Conservation (phyloP, 2,888 invertebrate genomes). For the Ptilodon capucinus region DNA sequence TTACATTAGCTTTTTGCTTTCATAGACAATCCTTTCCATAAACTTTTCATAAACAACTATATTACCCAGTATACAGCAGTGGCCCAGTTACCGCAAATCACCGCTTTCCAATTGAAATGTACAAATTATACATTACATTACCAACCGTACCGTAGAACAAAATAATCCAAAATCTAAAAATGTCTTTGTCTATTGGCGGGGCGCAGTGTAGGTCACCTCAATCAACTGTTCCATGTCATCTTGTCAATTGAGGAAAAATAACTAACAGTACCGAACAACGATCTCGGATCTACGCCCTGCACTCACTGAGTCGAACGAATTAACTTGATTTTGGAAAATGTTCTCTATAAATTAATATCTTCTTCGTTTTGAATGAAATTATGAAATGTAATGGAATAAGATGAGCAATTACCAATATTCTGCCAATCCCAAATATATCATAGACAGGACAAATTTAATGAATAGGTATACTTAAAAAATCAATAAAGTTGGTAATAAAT, state of each 20-base stretch:
- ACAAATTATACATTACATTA: constrained; percentile 49
- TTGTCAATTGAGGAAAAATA: constrained; percentile 1
- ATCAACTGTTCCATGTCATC: constrained; percentile 11
- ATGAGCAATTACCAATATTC: too few relatives aligned
- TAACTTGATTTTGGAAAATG: too few relatives aligned
- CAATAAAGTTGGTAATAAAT: too few relatives aligned
- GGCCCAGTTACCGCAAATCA: constrained; percentile 49
- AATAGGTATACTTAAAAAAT: too few relatives aligned
- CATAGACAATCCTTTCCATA: too few relatives aligned
- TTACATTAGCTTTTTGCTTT: too few relatives aligned
- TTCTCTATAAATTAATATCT: too few relatives aligned
- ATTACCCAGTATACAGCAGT: constrained; percentile 48
- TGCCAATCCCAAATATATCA: too few relatives aligned
- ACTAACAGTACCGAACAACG: background rate
- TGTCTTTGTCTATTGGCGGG: constrained; percentile 16
- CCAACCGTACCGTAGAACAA: constrained; percentile 17
- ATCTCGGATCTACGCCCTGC: background rate
- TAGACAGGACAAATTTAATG: too few relatives aligned
- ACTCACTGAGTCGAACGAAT: too few relatives aligned
- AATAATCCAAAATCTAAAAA: constrained; percentile 20
- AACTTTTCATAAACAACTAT: constrained; percentile 46
- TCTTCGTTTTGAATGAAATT: too few relatives aligned
- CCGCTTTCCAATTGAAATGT: constrained; percentile 50
- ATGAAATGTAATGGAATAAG: too few relatives aligned
- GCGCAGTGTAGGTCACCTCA: constrained; percentile 17